phyloP scores from a whole-genome alignment of 2,888 invertebrate species.

The Zaprionus obscuricornis region DNA sequence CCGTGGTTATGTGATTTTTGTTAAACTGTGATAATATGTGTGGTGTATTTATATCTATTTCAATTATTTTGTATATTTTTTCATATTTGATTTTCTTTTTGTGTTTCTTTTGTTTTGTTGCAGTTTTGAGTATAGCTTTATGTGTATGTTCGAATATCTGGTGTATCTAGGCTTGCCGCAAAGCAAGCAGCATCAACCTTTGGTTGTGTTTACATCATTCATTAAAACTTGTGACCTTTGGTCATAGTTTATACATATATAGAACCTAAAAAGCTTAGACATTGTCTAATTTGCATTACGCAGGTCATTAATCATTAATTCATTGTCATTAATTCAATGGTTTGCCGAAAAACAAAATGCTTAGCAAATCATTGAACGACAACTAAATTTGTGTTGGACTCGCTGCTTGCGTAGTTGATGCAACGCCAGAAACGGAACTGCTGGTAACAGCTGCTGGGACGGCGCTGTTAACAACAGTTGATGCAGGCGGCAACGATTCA shows the following conservation, averaged over 20 bases:
- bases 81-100: slow-evolving; percentile 17
- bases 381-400: slow-evolving; percentile 81
- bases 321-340: slow-evolving; percentile 67
- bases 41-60: slow-evolving; percentile 19
- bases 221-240: slow-evolving; percentile 64
- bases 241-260: slow-evolving; percentile 64
- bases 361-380: slow-evolving; percentile 81
- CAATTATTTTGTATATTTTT: slow-evolving; percentile 37
- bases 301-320: slow-evolving; percentile 51
- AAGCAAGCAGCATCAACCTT: slow-evolving; percentile 64
- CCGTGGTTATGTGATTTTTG: no score
- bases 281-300: slow-evolving; percentile 12
- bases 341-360: slow-evolving; percentile 80
- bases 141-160: slow-evolving; percentile 13
- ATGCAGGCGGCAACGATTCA: slow-evolving; percentile 40
- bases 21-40: no score
- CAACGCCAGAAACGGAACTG: slow-evolving; percentile 41
- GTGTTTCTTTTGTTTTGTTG: slow-evolving; percentile 38
- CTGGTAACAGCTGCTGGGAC: slow-evolving; percentile 23
- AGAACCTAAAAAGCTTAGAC: slow-evolving; percentile 42
- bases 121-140: slow-evolving; percentile 43
- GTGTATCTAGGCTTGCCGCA: slow-evolving; percentile 21
- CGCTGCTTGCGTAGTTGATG: slow-evolving; percentile 66
- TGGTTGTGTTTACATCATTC: slow-evolving; percentile 55
- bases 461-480: slow-evolving; percentile 22